Percentiles rank a stretch among this genome's conserved stretches.
phyloP scores from a whole-genome alignment of 2,113 vertebrate genomes.

The Erythrocebus patas region DNA sequence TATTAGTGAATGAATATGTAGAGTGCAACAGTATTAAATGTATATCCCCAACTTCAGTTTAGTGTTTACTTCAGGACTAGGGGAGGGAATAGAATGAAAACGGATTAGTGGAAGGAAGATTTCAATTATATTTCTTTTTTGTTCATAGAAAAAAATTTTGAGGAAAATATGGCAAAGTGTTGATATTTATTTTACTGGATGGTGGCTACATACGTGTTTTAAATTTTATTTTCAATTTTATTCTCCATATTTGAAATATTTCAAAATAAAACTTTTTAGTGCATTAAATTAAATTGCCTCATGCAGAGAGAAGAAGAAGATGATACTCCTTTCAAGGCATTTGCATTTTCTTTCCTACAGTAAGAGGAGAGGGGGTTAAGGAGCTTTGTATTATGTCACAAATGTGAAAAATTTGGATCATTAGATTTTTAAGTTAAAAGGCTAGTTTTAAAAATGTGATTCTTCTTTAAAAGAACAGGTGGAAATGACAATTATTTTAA shows the following conservation, averaged over 20 bases:
- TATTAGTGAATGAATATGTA: not conserved
- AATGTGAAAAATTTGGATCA: not conserved
- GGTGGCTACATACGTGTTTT: not conserved
- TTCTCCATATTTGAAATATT: conserved; percentile 15
- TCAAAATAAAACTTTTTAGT: not conserved
- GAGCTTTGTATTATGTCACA: not conserved
- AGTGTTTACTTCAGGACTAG: not conserved
- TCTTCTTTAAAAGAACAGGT: not conserved
- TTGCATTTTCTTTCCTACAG: not conserved
- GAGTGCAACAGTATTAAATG: not conserved
- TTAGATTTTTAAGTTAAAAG: not conserved
- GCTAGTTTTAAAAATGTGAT: not conserved
- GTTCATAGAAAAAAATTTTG: not conserved
- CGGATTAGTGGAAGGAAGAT: not conserved
- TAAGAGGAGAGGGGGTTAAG: not conserved
- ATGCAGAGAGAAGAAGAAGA: not conserved
- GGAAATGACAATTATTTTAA: not conserved
- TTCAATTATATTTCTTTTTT: not conserved
- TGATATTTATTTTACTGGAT: conserved; percentile 2
- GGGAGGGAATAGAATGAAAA: not conserved
- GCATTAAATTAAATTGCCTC: not conserved
- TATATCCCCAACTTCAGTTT: not conserved
- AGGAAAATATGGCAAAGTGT: not conserved
- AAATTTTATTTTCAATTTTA: not conserved
- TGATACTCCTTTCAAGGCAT: not conserved